These are phyloP conservation scores for Drosophila kanekoi DNA, from an alignment of 2,888 invertebrate genomes.

Conservation along the genomic window DNA sequence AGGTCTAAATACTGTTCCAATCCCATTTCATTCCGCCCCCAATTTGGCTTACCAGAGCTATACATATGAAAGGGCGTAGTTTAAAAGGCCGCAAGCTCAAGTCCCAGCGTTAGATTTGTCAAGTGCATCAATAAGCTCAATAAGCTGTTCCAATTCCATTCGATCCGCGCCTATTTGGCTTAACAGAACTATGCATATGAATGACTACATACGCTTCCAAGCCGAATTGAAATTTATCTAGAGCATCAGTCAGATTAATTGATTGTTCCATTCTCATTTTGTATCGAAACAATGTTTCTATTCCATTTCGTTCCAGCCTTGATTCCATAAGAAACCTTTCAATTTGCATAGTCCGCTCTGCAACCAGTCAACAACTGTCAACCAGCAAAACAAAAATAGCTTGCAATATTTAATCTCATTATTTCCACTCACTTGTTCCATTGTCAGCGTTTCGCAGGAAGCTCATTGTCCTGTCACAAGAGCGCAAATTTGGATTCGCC, in stretches of 20 bases:
- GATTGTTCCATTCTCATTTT: background rate
- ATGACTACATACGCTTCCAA: too few relatives aligned
- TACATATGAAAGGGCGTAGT: too few relatives aligned
- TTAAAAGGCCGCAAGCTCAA: too few relatives aligned
- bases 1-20: background rate
- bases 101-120: background rate
- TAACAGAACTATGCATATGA: too few relatives aligned
- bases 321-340: background rate
- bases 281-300: background rate
- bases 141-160: background rate
- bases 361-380: too few relatives aligned
- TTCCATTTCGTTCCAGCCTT: background rate
- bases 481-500: constrained; percentile 7
- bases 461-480: constrained; percentile 43
- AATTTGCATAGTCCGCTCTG: constrained; percentile 9
- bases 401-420: constrained; percentile 9
- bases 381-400: background rate
- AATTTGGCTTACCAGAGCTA: too few relatives aligned
- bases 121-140: too few relatives aligned
- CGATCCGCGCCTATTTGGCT: background rate
- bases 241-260: too few relatives aligned
- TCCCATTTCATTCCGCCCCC: background rate
- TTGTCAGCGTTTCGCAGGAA: constrained; percentile 22
- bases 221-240: too few relatives aligned
- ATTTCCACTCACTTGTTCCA: constrained; percentile 18